Evolutionary conservation across 2,113 vertebrate species (phyloP), one percentile per base, ranked within the genome.

Genomic region (Drymodes brunneopygia): DNA sequence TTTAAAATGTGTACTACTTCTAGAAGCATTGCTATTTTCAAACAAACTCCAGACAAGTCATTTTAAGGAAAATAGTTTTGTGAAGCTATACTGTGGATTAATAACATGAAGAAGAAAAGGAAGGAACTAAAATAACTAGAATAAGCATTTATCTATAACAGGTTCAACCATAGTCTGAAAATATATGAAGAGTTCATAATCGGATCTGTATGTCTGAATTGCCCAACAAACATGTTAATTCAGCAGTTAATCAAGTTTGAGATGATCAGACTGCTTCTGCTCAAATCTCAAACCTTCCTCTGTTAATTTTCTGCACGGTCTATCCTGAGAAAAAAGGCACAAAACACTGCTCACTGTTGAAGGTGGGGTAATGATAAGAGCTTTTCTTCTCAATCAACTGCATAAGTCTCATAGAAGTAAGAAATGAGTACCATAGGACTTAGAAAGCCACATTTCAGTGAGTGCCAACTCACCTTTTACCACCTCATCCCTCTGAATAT

Each of bases 371-470:
- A 81, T 61, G 5, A 15, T 3, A 51, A 45, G n/a, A 61, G 15
- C 31, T 86, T 62, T 75, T 77, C 48, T 62, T 64, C 35, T 56
- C 35, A 29, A 1, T 20, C 15, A 7, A 25, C 28, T 8, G 66
- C 47, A 18, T 51, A 47, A 80, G 11, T 4, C 14, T 35, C 25
- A 24, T 4, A 4, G 2, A 77, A 64, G 16, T 24, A 81, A 58
- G 5, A 71, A 71, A 72, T 0, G 0, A 62, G 19, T 35, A 45
- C n/a, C 23, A 25, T 0, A 54, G 35, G 58, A 45, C 14, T 36
- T 3, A 4, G 53, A 23, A 74, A 77, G 15, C 19, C 53, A n/a
- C 25, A 72, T 45, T 45, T 35, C 64, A 40, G 35, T n/a, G 33
- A 72, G 33, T 45, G 9, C 22, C 51, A 77, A 25, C 10, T 29